Percentiles rank a stretch among this genome's conserved stretches.
phyloP scores from a whole-genome alignment of 2,113 vertebrate genomes.

The Chaetura pelagica region DNA sequence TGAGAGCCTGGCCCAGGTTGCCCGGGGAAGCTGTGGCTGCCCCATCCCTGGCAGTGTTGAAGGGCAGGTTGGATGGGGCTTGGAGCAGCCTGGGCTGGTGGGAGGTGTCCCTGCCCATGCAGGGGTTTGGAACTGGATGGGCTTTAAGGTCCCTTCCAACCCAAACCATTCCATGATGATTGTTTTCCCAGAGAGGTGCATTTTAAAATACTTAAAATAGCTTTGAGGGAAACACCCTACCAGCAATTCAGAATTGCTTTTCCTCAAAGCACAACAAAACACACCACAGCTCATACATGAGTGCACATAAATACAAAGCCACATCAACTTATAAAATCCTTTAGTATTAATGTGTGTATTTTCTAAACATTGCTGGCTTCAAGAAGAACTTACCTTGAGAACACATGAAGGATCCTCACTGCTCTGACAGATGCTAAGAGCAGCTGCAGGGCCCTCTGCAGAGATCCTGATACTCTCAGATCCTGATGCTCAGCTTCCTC shows the following conservation, averaged over 20 bases:
- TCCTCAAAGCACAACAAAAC: not conserved
- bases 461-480: not conserved
- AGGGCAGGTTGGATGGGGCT: too few species aligned
- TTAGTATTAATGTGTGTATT: not conserved
- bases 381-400: not conserved
- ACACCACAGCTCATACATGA: not conserved
- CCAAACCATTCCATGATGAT: too few species aligned
- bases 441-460: not conserved
- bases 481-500: not conserved
- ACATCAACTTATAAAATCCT: not conserved
- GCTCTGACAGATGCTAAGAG: not conserved
- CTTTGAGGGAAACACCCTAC: not conserved
- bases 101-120: too few species aligned
- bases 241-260: not conserved
- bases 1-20: too few species aligned
- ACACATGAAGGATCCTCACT: not conserved
- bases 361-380: not conserved
- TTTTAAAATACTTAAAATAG: not conserved
- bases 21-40: too few species aligned
- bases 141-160: too few species aligned
- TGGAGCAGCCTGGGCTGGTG: too few species aligned
- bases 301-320: not conserved
- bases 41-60: too few species aligned
- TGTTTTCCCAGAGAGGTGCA: not conserved
- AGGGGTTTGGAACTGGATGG: too few species aligned